Evolutionary conservation across 1,140 invertebrate genomes (phyloP).

Genomic region (Palaemon carinicauda): DNA sequence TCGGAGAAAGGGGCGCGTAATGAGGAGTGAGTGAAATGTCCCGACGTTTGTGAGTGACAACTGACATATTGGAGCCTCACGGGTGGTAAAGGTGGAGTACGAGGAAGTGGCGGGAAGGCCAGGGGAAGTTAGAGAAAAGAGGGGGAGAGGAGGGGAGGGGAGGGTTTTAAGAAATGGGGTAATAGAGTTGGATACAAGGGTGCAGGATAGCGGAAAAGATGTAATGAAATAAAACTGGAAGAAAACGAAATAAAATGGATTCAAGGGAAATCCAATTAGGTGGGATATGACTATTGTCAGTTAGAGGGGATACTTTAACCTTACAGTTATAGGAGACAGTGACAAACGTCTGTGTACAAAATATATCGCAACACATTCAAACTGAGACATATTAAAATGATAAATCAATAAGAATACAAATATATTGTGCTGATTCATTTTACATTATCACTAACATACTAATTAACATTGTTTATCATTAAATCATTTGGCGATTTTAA

Average conservation of each 20-base stretch:
- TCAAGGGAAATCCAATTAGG: too few relatives aligned
- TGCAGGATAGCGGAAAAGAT: neutral
- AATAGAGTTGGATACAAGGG: neutral
- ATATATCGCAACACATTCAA: too few relatives aligned
- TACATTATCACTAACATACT: neutral
- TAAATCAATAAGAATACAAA: too few relatives aligned
- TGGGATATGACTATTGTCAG: too few relatives aligned
- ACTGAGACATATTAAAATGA: too few relatives aligned
- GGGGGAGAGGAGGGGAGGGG: neutral
- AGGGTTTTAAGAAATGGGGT: neutral
- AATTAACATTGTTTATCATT: neutral
- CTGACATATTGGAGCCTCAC: slow-evolving; percentile 52
- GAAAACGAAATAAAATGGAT: neutral
- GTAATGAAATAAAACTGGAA: neutral
- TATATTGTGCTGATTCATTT: too few relatives aligned
- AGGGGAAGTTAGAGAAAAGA: neutral
- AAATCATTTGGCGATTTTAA: too few relatives aligned
- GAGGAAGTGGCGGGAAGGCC: neutral
- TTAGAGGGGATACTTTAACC: too few relatives aligned
- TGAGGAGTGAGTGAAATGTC: slow-evolving; percentile 56
- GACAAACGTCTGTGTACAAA: too few relatives aligned
- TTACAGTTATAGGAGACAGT: too few relatives aligned
- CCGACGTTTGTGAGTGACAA: slow-evolving; percentile 50
- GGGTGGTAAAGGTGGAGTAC: neutral
- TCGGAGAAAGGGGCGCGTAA: slow-evolving; percentile 32